Conservation (phyloP, 2,797 vertebrate species). For the Linurgus olivaceus region DNA sequence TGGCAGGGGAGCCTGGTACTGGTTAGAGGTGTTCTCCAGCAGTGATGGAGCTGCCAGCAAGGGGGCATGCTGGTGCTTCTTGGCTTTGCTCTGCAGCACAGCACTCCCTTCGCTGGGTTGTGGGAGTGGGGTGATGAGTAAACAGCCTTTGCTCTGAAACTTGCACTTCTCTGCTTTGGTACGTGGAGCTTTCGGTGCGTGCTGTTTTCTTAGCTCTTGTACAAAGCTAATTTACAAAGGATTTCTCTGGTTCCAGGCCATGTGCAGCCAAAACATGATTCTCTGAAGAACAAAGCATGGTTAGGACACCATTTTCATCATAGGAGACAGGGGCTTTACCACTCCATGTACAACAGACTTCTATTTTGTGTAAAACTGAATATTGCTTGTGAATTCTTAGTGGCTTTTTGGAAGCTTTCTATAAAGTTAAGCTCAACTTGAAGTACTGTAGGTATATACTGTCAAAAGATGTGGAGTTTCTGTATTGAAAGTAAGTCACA, state of each 20-base stretch:
- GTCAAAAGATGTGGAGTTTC: background rate
- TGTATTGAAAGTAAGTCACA: background rate
- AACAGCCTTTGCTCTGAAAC: background rate
- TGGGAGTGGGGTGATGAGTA: background rate
- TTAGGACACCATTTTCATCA: rapidly evolving
- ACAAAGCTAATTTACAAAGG: background rate
- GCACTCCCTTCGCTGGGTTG: background rate
- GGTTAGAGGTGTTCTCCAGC: background rate
- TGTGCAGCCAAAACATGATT: background rate
- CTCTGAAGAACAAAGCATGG: background rate
- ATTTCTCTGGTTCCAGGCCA: background rate
- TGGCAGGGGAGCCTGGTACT: background rate
- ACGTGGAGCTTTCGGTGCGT: background rate
- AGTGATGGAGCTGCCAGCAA: background rate
- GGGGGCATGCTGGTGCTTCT: background rate
- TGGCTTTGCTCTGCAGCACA: background rate
- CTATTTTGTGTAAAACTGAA: background rate
- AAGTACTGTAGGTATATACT: rapidly evolving
- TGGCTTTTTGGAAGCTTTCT: background rate
- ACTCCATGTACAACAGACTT: background rate
- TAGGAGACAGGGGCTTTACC: background rate
- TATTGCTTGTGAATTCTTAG: background rate
- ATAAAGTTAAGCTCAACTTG: background rate
- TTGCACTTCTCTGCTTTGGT: background rate
- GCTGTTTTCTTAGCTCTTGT: background rate